A percentile compares a stretch with the other conserved stretches of the same genome.
Conservation (phyloP, 2,888 invertebrate species). For the Spialia ferax region DNA sequence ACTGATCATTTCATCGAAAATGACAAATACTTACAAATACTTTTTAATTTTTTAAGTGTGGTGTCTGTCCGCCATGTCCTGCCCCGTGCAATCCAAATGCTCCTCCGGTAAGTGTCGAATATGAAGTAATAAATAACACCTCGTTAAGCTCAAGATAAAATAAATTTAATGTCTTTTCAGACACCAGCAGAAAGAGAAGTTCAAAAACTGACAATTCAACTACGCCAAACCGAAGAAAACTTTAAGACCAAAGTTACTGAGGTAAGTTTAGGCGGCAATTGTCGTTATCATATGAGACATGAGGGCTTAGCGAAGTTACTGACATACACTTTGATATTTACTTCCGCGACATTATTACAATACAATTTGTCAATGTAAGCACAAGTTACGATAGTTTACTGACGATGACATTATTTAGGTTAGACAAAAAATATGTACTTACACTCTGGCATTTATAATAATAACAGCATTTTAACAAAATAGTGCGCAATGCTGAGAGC, state of each 20-base stretch:
- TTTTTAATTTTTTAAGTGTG: constrained; percentile 68
- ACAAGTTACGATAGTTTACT: too few relatives aligned
- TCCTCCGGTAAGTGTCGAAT: constrained; percentile 72
- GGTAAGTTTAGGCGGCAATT: constrained; percentile 73
- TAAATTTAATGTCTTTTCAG: constrained; percentile 50
- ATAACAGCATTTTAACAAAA: background rate
- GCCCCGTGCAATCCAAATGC: constrained; percentile 76
- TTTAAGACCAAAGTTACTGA: constrained; percentile 90
- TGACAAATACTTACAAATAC: too few relatives aligned
- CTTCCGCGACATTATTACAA: too few relatives aligned
- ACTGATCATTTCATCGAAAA: too few relatives aligned
- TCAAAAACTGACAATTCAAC: constrained; percentile 86
- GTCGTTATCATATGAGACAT: background rate
- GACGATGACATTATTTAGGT: too few relatives aligned
- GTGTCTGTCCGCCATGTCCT: constrained; percentile 76
- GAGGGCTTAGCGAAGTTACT: too few relatives aligned
- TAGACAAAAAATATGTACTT: too few relatives aligned
- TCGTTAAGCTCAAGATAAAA: too few relatives aligned
- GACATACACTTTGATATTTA: too few relatives aligned
- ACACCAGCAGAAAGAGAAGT: constrained; percentile 86
- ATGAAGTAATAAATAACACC: too few relatives aligned
- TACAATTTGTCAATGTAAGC: too few relatives aligned
- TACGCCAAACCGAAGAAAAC: constrained; percentile 88
- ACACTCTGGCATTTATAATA: background rate
- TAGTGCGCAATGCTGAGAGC: constrained; percentile 77